phyloP scores from a whole-genome alignment of 2,888 invertebrate genomes.

The Drosophila pseudotalamancana region DNA sequence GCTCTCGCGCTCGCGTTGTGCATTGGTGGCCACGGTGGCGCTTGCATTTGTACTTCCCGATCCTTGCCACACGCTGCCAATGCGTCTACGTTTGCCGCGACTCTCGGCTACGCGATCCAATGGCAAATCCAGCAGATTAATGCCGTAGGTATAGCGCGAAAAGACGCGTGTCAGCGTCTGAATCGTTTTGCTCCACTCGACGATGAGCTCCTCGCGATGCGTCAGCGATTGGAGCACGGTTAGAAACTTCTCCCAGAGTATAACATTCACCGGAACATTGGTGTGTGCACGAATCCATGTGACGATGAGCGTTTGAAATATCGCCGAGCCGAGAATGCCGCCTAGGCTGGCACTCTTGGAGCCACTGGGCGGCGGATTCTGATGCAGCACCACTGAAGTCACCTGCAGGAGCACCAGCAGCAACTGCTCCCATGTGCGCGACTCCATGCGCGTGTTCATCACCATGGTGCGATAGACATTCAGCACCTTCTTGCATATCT shows the following conservation, averaged over 20 bases:
- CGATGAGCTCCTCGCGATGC: conserved; percentile 96
- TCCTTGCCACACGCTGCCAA: conserved; percentile 84
- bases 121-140: conserved; percentile 95
- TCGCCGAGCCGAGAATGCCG: conserved; percentile 92
- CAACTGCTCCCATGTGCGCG: conserved; percentile 96
- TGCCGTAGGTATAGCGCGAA: conserved; percentile 96
- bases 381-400: conserved; percentile 94
- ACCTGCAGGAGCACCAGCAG: conserved; percentile 94
- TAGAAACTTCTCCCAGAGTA: conserved; percentile 97
- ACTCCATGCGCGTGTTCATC: conserved; percentile 97
- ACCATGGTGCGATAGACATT: conserved; percentile 98
- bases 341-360: conserved; percentile 88
- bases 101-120: conserved; percentile 91
- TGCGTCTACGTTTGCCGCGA: conserved; percentile 89
- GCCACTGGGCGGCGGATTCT: conserved; percentile 88
- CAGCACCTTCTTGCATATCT: conserved; percentile 97
- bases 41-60: conserved; percentile 52
- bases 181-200: conserved; percentile 99
- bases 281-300: conserved; percentile 99
- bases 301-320: conserved; percentile 97
- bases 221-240: conserved; percentile 94
- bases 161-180: conserved; percentile 97
- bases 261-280: conserved; percentile 94
- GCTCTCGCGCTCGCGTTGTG: conserved; percentile 68
- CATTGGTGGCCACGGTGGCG: conserved; percentile 36